Evolutionary conservation across 1,140 invertebrate species (phyloP).

Genomic region (Hyposmocoma kahamanoa): DNA sequence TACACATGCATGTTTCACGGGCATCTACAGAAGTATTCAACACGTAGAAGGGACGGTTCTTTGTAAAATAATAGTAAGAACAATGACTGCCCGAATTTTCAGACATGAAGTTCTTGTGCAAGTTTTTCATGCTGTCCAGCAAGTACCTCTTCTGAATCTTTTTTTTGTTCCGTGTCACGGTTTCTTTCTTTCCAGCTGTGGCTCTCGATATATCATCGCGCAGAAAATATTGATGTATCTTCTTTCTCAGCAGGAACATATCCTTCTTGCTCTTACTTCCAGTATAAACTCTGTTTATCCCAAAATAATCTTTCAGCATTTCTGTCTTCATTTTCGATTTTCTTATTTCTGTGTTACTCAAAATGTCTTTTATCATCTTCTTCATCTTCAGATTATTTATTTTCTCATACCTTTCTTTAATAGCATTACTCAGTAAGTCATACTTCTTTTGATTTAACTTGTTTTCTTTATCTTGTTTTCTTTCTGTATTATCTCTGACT

Average conservation of each 20-base stretch:
- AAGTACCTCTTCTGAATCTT: slow-evolving; percentile 8
- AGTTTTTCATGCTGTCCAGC: slow-evolving; percentile 6
- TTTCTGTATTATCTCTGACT: not conserved
- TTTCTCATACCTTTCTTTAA: slow-evolving; percentile 4
- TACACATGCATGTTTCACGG: slow-evolving; percentile 8
- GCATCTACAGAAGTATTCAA: slow-evolving; percentile 1
- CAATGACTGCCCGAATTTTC: slow-evolving; percentile 2
- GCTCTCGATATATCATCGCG: slow-evolving; percentile 5
- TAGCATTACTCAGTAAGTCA: slow-evolving; percentile 1
- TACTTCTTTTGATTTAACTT: too few relatives aligned
- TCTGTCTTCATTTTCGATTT: slow-evolving; percentile 4
- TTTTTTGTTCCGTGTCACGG: not conserved
- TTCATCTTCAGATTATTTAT: slow-evolving; percentile 2
- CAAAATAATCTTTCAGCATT: slow-evolving; percentile 2
- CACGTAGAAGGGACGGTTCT: slow-evolving; percentile 6
- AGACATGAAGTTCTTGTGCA: slow-evolving; percentile 4
- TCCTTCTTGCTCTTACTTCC: not conserved
- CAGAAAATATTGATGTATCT: slow-evolving; percentile 5
- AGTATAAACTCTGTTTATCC: not conserved
- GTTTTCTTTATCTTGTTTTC: not conserved
- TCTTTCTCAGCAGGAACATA: not conserved
- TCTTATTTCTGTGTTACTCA: not conserved
- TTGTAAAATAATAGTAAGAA: slow-evolving; percentile 8
- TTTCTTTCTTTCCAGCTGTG: slow-evolving; percentile 10
- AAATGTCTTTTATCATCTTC: not conserved